Conservation (phyloP, 2,113 vertebrate genomes). For the Anoplopoma fimbria region DNA sequence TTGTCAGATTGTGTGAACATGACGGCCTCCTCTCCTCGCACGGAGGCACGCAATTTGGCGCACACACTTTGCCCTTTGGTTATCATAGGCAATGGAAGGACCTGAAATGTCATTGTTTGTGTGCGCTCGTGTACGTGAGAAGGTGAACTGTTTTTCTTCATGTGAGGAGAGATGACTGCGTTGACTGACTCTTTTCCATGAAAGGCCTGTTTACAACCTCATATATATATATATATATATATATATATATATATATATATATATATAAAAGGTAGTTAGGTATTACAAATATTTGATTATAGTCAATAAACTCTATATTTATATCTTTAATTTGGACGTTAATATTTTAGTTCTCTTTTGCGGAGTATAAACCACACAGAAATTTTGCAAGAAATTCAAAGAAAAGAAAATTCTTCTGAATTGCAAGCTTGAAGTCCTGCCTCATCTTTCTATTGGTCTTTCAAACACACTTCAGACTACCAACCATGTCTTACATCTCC, state of each 20-base stretch:
- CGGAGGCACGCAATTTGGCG: not conserved
- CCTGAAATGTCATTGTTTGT: constrained; percentile 7
- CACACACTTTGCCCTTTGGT: constrained; percentile 56
- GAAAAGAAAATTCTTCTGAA: not conserved
- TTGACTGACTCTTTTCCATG: not conserved
- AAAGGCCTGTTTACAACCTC: not conserved
- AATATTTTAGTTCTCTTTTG: not conserved
- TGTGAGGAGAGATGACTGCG: not conserved
- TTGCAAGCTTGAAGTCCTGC: too few species aligned
- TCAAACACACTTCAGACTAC: not conserved
- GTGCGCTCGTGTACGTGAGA: not conserved
- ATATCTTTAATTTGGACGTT: not conserved
- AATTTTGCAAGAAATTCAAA: not conserved
- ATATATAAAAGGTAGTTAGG: not conserved
- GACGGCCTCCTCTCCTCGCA: constrained; percentile 35
- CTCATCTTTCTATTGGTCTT: not conserved
- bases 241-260: not conserved
- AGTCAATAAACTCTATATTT: not conserved
- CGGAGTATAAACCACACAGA: not conserved
- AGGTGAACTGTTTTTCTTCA: constrained; percentile 3
- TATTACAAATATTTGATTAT: not conserved
- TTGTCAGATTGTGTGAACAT: constrained; percentile 76
- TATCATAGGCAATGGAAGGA: constrained; percentile 37
- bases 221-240: too few species aligned
- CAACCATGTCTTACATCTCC: not conserved